phyloP scores from a whole-genome alignment of 2,888 invertebrate genomes.

The Nemotelus nigrinus region DNA sequence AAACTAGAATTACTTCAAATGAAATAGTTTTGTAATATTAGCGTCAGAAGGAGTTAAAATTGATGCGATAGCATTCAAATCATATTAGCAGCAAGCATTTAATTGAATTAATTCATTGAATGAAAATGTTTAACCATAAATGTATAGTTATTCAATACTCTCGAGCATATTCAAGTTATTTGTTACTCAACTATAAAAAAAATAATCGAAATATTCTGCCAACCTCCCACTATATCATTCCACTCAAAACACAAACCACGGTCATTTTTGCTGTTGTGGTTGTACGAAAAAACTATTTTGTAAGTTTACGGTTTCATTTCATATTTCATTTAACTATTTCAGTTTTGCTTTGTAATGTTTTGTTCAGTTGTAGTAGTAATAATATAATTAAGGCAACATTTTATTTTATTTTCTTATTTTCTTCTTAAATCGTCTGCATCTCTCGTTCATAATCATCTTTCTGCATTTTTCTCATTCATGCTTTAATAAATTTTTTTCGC shows the following conservation, averaged over 20 bases:
- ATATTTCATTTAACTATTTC: constrained; percentile 38
- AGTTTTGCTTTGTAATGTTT: constrained; percentile 28
- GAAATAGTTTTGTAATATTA: too few relatives aligned
- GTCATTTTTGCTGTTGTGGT: constrained; percentile 1
- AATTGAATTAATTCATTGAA: too few relatives aligned
- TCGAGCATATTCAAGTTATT: too few relatives aligned
- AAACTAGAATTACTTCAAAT: too few relatives aligned
- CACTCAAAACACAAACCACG: neutral
- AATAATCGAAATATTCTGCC: too few relatives aligned
- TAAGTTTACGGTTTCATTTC: constrained; percentile 17
- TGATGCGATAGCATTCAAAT: too few relatives aligned
- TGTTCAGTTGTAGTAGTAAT: constrained; percentile 32
- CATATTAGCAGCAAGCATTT: too few relatives aligned
- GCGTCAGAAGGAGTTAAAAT: too few relatives aligned
- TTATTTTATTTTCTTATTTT: constrained; percentile 24
- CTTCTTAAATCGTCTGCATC: constrained; percentile 7
- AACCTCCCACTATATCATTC: neutral
- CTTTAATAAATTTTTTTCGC: constrained; percentile 8
- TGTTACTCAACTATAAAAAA: too few relatives aligned
- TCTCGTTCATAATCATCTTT: constrained; percentile 21
- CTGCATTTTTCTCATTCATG: neutral
- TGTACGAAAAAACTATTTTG: constrained; percentile 29
- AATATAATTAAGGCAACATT: constrained; percentile 49
- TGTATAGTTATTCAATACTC: too few relatives aligned
- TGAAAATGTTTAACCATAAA: too few relatives aligned